A percentile compares a stretch with the other conserved stretches of the same genome.
phyloP scores from a whole-genome alignment of 2,797 vertebrate genomes.

The Carcharodon carcharias region DNA sequence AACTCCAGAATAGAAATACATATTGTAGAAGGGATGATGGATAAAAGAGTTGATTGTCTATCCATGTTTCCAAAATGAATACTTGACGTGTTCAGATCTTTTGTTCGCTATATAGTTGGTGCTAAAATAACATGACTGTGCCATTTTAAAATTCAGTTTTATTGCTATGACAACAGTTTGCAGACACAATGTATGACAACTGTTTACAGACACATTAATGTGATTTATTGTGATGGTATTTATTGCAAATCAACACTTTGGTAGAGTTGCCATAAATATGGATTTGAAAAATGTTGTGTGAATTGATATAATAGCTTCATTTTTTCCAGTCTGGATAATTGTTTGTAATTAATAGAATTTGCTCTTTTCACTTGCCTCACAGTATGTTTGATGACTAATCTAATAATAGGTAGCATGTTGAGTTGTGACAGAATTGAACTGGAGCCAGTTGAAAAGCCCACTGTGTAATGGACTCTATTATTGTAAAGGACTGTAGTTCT shows the following conservation, averaged over 20 bases:
- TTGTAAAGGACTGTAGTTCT: background rate
- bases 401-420: conserved; percentile 20
- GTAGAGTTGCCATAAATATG: conserved; percentile 12
- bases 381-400: conserved; percentile 25
- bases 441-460: conserved; percentile 17
- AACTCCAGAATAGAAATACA: background rate
- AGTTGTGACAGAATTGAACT: conserved; percentile 37
- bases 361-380: conserved; percentile 11
- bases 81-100: background rate
- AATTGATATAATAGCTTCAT: conserved; percentile 25
- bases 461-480: conserved; percentile 23
- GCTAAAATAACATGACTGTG: background rate
- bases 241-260: conserved; percentile 21
- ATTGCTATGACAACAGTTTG: background rate
- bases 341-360: conserved; percentile 28
- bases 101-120: background rate
- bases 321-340: conserved; percentile 25
- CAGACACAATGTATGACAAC: conserved; percentile 1
- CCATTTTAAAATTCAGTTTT: conserved; percentile 15
- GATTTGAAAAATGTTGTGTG: conserved; percentile 20
- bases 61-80: background rate
- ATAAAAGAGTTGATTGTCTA: background rate
- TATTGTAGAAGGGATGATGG: background rate
- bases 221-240: conserved; percentile 27
- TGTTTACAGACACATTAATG: conserved; percentile 23